Percentiles rank a stretch among this genome's conserved stretches.
These are phyloP conservation scores for Pecten maximus DNA, from an alignment of 2,888 invertebrate genomes.

Conservation along the genomic window DNA sequence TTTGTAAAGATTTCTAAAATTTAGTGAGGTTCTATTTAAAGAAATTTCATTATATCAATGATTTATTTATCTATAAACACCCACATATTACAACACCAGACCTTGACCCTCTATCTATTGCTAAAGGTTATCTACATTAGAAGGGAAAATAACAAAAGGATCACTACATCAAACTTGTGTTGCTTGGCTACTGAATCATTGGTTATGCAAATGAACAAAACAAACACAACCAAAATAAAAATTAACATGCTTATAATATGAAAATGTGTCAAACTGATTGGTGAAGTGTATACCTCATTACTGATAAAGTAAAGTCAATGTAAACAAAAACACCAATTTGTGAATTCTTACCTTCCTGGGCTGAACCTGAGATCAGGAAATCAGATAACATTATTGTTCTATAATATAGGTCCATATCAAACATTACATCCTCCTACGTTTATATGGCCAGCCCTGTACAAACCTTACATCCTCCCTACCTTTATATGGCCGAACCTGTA, in stretches of 20 bases:
- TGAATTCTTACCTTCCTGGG: slow-evolving; percentile 2
- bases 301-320: background rate
- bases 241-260: slow-evolving; percentile 11
- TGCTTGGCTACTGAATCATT: background rate
- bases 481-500: too few relatives aligned
- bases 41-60: background rate
- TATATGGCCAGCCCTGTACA: background rate
- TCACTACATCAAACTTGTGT: background rate
- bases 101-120: background rate
- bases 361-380: slow-evolving; percentile 25
- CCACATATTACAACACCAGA: background rate
- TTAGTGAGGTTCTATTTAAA: background rate
- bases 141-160: background rate
- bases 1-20: background rate
- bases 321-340: slow-evolving; percentile 15
- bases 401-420: background rate
- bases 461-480: too few relatives aligned
- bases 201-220: slow-evolving; percentile 1
- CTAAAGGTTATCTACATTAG: background rate
- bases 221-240: slow-evolving; percentile 17
- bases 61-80: background rate
- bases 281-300: background rate
- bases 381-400: background rate
- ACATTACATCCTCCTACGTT: background rate
- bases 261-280: background rate